Base-by-base conservation (phyloP, 2,113 vertebrate genomes). In the Antidorcas marsupialis region DNA sequence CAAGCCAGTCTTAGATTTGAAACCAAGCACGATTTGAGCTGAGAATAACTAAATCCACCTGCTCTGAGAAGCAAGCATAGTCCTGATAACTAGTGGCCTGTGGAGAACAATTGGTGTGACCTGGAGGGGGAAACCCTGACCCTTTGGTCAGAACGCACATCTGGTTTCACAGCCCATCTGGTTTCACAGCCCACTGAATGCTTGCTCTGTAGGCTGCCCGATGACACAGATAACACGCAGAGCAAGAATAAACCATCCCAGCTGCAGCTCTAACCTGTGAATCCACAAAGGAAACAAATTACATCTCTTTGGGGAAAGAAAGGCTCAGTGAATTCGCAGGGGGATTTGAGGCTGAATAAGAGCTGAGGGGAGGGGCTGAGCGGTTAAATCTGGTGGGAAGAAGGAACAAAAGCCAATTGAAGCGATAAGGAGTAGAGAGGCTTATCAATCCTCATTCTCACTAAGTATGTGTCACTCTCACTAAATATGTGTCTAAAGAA, bases 261-360 rank as follows among this genome's bases (percentile, higher is more conserved):
- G 60, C 76, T 74, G 30, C 53, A 47, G 82, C 64, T 36, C 94
- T 55, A 88, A 74, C 82, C 45, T 79, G 36, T 36, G 84, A 52
- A 62, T 59, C 57, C 50, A 94, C 94, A 97, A 94, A 96, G 53
- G 74, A 93, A 96, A 94, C 96, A 95, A 97, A 96, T 90, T 74
- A 76, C 89, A 45, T 64, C 71, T 89, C 93, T 96, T 88, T 25
- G 5, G 33, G 33, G 47, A 52, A 52, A 94, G 47, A 62, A 50
- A 90, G 47, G 59, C 45, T 78, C 43, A 15, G 76, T 91, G 89
- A 94, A 79, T 43, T 36, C 16, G 47, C 76, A 67, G 93, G 45
- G 28, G 36, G 86, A 87, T 93, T 83, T 87, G 67, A 92, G 39
- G 62, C 85, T 78, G 78, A 94, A 62, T 91, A 9, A 3, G 43